These are phyloP conservation scores for Dusona sp. DNA, from an alignment of 2,888 invertebrate genomes.

Conservation along the genomic window DNA sequence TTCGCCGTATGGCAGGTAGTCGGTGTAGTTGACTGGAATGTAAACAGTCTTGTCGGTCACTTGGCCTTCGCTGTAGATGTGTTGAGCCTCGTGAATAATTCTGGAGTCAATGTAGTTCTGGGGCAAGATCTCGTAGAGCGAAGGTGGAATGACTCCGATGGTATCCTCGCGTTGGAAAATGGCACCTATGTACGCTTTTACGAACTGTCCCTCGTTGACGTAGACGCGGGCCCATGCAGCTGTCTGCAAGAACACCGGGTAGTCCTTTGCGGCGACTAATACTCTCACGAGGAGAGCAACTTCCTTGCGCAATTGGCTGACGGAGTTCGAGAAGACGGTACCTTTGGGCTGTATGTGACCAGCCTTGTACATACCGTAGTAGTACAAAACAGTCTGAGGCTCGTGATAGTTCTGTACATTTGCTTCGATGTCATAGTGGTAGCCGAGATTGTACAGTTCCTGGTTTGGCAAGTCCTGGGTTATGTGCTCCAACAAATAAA, in stretches of 20 bases:
- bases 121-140: slow-evolving; percentile 91
- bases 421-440: slow-evolving; percentile 87
- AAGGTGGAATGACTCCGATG: slow-evolving; percentile 88
- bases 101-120: slow-evolving; percentile 90
- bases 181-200: slow-evolving; percentile 87
- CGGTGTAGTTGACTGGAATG: slow-evolving; percentile 88
- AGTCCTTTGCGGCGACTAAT: slow-evolving; percentile 90
- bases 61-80: slow-evolving; percentile 75
- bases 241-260: slow-evolving; percentile 89
- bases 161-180: slow-evolving; percentile 88
- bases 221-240: slow-evolving; percentile 89
- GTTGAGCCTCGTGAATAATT: slow-evolving; percentile 88
- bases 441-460: slow-evolving; percentile 86
- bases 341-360: slow-evolving; percentile 87
- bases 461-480: slow-evolving; percentile 87
- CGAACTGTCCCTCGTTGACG: slow-evolving; percentile 90
- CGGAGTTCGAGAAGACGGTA: slow-evolving; percentile 88
- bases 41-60: slow-evolving; percentile 85
- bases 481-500: slow-evolving; percentile 87
- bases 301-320: slow-evolving; percentile 88
- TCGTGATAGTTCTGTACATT: slow-evolving; percentile 87
- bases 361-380: slow-evolving; percentile 86
- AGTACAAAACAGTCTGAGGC: slow-evolving; percentile 85
- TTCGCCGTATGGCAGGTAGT: slow-evolving; percentile 85
- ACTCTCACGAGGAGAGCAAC: slow-evolving; percentile 88